Evolutionary conservation across 2,113 vertebrate genomes (phyloP).

Genomic region (Labeo rohita): DNA sequence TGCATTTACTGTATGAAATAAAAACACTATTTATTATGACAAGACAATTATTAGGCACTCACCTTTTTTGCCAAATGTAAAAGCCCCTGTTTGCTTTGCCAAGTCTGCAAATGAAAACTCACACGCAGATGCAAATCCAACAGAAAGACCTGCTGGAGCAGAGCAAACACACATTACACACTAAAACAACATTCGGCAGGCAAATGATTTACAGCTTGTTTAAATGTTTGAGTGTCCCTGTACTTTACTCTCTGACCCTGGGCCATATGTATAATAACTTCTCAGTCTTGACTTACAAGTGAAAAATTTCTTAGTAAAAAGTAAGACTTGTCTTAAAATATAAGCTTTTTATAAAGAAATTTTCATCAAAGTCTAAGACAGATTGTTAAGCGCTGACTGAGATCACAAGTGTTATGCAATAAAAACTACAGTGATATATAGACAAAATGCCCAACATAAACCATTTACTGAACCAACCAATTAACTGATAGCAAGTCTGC

Average conservation of each 20-base stretch:
- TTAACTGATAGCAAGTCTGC: no score
- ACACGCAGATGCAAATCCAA: slow-evolving; percentile 74
- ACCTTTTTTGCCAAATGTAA: slow-evolving; percentile 90
- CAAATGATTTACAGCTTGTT: neutral
- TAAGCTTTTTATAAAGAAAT: no score
- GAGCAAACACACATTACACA: neutral
- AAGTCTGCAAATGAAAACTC: slow-evolving; percentile 90
- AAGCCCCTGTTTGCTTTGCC: slow-evolving; percentile 83
- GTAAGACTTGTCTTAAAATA: no score
- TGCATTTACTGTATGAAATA: neutral
- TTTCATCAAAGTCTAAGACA: no score
- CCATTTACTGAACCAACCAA: no score
- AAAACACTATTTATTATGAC: neutral
- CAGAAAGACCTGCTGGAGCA: slow-evolving; percentile 63
- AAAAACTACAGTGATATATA: no score
- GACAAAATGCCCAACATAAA: no score
- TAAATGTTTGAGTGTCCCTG: neutral
- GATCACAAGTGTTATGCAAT: no score
- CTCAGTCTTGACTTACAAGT: no score
- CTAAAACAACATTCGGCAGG: neutral
- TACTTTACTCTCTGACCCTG: neutral
- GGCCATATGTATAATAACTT: no score
- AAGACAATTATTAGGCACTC: slow-evolving; percentile 45
- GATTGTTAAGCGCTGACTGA: no score
- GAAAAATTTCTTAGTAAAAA: no score